These are phyloP conservation scores for Incurvaria masculella DNA, from an alignment of 2,888 invertebrate genomes.

Conservation along the genomic window DNA sequence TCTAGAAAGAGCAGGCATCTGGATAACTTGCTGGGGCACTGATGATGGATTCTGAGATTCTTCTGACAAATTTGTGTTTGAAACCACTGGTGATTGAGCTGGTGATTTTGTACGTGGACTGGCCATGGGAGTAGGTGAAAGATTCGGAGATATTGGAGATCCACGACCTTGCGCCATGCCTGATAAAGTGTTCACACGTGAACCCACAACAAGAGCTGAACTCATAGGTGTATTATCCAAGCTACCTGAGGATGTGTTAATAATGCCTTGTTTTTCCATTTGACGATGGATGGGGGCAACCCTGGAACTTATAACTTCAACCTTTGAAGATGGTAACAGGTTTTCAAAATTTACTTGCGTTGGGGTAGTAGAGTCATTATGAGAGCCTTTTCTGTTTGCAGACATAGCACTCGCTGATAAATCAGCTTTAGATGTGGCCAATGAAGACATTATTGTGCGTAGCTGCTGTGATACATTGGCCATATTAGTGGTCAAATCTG, in stretches of 20 bases:
- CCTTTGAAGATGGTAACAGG: conserved; percentile 48
- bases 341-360: conserved; percentile 53
- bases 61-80: conserved; percentile 28
- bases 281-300: conserved; percentile 34
- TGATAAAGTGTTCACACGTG: conserved; percentile 40
- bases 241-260: conserved; percentile 18
- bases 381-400: conserved; percentile 40
- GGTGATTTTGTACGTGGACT: conserved; percentile 43
- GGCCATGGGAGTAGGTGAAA: conserved; percentile 37
- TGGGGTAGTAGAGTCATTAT: conserved; percentile 35
- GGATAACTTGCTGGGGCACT: conserved; percentile 41
- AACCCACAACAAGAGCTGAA: conserved; percentile 37
- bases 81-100: conserved; percentile 37
- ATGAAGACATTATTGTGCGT: conserved; percentile 63
- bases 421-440: conserved; percentile 56
- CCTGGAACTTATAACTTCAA: conserved; percentile 39
- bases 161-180: conserved; percentile 39
- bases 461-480: conserved; percentile 69
- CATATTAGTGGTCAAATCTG: conserved; percentile 68
- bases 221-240: conserved; percentile 37
- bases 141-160: conserved; percentile 48
- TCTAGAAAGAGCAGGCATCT: conserved; percentile 51
- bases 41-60: conserved; percentile 28
- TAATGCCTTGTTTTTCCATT: conserved; percentile 31
- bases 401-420: conserved; percentile 38